Conservation (phyloP, 1,140 invertebrate genomes). For the Hylyphantes graminicola region DNA sequence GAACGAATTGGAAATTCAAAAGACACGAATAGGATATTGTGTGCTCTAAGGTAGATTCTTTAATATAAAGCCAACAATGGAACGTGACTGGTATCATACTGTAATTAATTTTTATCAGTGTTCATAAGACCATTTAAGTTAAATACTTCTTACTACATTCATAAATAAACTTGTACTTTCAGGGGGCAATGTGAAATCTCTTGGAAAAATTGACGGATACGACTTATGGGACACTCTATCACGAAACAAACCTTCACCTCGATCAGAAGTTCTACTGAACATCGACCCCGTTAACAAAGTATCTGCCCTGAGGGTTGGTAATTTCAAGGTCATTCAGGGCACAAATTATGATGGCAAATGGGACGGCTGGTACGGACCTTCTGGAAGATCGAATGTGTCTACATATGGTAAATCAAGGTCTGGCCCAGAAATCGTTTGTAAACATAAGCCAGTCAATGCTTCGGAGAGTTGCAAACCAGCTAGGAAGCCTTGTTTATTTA, state of each 20-base stretch:
- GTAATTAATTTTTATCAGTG: too few relatives aligned
- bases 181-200: constrained; percentile 68
- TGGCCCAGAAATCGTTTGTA: constrained; percentile 47
- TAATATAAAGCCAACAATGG: too few relatives aligned
- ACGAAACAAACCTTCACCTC: constrained; percentile 72
- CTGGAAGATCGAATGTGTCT: constrained; percentile 7
- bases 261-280: constrained; percentile 83
- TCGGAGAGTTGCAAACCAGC: constrained; percentile 64
- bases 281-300: constrained; percentile 84
- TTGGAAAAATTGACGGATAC: constrained; percentile 78
- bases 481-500: constrained; percentile 65
- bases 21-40: too few relatives aligned
- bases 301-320: constrained; percentile 77
- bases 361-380: constrained; percentile 62
- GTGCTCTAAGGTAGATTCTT: too few relatives aligned
- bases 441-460: constrained; percentile 37
- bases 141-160: too few relatives aligned
- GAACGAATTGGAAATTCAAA: too few relatives aligned
- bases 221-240: constrained; percentile 80
- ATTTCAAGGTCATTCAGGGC: constrained; percentile 88
- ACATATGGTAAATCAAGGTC: background rate
- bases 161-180: background rate
- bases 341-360: constrained; percentile 46
- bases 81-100: too few relatives aligned
- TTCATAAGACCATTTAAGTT: too few relatives aligned